phyloP scores from a whole-genome alignment of 2,888 invertebrate genomes.

The Lepidocyrtinus sp. region DNA sequence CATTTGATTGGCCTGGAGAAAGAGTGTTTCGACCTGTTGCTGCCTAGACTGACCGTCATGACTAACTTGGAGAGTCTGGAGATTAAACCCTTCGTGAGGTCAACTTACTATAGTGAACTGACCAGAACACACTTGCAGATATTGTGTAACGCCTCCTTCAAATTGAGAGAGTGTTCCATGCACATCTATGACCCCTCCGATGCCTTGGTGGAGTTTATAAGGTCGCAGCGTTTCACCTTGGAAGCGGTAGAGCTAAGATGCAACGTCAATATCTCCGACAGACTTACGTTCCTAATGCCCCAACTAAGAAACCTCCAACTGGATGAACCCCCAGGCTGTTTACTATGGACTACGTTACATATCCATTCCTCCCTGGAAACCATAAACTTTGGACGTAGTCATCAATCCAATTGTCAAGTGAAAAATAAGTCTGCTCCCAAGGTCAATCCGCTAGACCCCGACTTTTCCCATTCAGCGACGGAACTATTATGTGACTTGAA shows the following conservation, averaged over 20 bases:
- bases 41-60: conserved; percentile 53
- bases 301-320: conserved; percentile 42
- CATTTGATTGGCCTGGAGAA: conserved; percentile 42
- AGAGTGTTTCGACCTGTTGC: conserved; percentile 48
- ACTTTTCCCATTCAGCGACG: conserved; percentile 55
- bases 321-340: conserved; percentile 54
- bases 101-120: conserved; percentile 35
- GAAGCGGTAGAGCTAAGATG: conserved; percentile 49
- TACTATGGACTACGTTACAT: conserved; percentile 53
- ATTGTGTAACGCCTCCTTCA: conserved; percentile 52
- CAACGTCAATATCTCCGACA: conserved; percentile 55
- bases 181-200: conserved; percentile 46
- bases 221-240: conserved; percentile 55
- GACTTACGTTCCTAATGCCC: conserved; percentile 54
- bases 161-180: conserved; percentile 34
- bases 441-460: conserved; percentile 35
- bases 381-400: conserved; percentile 47
- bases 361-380: conserved; percentile 48
- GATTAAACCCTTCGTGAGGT: conserved; percentile 37
- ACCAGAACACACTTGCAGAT: conserved; percentile 56
- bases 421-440: conserved; percentile 50
- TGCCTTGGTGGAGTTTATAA: conserved; percentile 43
- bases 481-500: conserved; percentile 57
- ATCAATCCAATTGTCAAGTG: too few relatives aligned
- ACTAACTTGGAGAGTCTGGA: conserved; percentile 46